Evolutionary conservation across 2,113 vertebrate genomes (phyloP).

Genomic region (Eurypyga helias): DNA sequence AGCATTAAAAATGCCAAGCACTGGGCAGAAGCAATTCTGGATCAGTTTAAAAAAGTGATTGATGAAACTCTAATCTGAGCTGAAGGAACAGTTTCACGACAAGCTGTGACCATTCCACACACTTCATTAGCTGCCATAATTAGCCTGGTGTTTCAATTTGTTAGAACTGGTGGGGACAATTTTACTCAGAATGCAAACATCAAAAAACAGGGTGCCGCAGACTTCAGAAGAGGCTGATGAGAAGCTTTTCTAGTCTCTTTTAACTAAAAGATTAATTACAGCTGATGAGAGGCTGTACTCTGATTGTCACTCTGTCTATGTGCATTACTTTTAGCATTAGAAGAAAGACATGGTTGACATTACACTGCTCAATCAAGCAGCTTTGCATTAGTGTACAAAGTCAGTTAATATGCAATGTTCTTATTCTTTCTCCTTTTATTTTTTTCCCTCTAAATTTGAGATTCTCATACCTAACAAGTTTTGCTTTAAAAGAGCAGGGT

Average conservation of each 20-base stretch:
- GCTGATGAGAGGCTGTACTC: conserved; percentile 81
- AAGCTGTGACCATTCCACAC: conserved; percentile 93
- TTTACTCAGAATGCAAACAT: conserved; percentile 88
- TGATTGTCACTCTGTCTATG: conserved; percentile 86
- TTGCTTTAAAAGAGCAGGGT: conserved; percentile 5
- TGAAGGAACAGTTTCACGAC: conserved; percentile 90
- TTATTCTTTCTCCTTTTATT: conserved; percentile 57
- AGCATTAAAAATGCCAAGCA: conserved; percentile 87
- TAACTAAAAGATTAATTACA: conserved; percentile 97
- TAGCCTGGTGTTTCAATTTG: conserved; percentile 95
- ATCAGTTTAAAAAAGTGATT: conserved; percentile 94
- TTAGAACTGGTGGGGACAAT: conserved; percentile 93
- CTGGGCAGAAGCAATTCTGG: conserved; percentile 83
- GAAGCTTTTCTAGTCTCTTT: conserved; percentile 87
- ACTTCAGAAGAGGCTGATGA: conserved; percentile 89
- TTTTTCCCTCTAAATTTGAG: background rate
- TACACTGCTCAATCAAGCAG: conserved; percentile 71
- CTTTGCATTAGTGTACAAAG: conserved; percentile 53
- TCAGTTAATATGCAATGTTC: conserved; percentile 67
- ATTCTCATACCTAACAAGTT: conserved; percentile 7
- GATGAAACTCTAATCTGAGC: conserved; percentile 93
- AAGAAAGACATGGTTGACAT: conserved; percentile 77
- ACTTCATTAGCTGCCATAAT: conserved; percentile 99
- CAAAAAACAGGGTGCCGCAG: conserved; percentile 86
- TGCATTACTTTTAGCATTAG: conserved; percentile 81